Evolutionary conservation across 2,797 vertebrate genomes (phyloP).

Genomic region (Enteromius radiatus): DNA sequence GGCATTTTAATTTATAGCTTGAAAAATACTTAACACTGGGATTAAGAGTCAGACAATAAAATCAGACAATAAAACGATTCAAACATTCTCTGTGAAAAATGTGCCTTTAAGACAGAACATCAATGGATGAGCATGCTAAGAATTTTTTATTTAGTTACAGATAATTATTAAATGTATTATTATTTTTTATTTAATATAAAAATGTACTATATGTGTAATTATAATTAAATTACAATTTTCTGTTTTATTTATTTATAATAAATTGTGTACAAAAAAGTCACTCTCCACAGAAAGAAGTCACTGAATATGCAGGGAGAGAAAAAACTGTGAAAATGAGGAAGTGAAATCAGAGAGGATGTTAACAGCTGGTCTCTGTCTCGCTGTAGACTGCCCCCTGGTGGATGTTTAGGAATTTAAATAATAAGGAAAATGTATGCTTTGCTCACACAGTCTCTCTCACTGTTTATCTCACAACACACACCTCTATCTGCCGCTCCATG

Average conservation of each 20-base stretch:
- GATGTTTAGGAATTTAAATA: constrained; percentile 17
- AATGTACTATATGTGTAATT: neutral
- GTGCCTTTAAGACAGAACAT: neutral
- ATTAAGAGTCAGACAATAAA: neutral
- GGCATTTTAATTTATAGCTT: neutral
- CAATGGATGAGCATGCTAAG: too few relatives aligned
- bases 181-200: neutral
- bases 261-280: too few relatives aligned
- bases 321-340: neutral
- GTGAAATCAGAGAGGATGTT: neutral
- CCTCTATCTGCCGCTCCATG: constrained; percentile 6
- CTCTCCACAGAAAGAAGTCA: constrained; percentile 17
- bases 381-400: constrained; percentile 47
- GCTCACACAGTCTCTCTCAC: constrained; percentile 7
- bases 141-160: neutral
- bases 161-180: neutral
- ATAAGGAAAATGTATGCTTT: constrained; percentile 3
- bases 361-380: neutral
- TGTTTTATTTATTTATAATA: neutral
- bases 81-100: neutral
- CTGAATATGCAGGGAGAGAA: constrained; percentile 22
- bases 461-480: constrained; percentile 18
- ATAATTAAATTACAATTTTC: neutral
- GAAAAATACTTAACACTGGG: neutral
- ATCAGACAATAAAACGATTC: neutral